phyloP scores from a whole-genome alignment of 2,113 vertebrate genomes.

The Muntiacus muntjak region DNA sequence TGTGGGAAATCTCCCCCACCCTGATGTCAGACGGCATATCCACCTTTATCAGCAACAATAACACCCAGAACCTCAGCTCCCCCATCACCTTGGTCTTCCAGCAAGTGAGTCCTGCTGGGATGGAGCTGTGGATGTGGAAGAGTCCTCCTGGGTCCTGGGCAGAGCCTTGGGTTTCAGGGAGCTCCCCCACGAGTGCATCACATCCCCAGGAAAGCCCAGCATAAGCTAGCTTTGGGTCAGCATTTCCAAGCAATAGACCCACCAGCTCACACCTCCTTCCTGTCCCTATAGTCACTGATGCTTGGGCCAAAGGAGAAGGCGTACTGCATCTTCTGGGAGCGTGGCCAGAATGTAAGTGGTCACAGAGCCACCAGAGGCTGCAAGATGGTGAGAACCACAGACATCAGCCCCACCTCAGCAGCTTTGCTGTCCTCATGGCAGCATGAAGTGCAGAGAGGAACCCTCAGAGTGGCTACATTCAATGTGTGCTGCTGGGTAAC shows the following conservation, averaged over 20 bases:
- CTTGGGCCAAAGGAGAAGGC: rapidly evolving
- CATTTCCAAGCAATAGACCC: neutral
- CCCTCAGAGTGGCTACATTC: neutral
- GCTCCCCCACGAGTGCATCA: rapidly evolving
- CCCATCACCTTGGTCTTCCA: slow-evolving; percentile 78
- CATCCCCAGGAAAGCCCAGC: neutral
- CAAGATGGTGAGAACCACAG: neutral
- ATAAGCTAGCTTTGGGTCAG: neutral
- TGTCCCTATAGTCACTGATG: neutral
- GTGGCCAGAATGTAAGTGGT: neutral
- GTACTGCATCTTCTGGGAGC: slow-evolving; percentile 65
- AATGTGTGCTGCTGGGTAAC: no score
- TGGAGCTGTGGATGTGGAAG: neutral
- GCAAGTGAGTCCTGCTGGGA: slow-evolving; percentile 31
- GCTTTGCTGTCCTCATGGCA: slow-evolving; percentile 82
- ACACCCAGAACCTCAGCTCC: slow-evolving; percentile 70
- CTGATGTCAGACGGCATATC: slow-evolving; percentile 80
- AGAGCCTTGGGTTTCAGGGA: neutral
- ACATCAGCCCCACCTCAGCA: slow-evolving; percentile 80
- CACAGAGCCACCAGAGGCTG: slow-evolving; percentile 79
- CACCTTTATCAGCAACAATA: slow-evolving; percentile 71
- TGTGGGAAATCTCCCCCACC: neutral
- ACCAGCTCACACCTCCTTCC: neutral
- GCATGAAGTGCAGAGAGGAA: neutral
- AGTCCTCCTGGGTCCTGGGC: no score